Evolutionary conservation across 2,888 invertebrate genomes (phyloP), one percentile per base, ranked within the genome.

Genomic region (Anorthoa munda): DNA sequence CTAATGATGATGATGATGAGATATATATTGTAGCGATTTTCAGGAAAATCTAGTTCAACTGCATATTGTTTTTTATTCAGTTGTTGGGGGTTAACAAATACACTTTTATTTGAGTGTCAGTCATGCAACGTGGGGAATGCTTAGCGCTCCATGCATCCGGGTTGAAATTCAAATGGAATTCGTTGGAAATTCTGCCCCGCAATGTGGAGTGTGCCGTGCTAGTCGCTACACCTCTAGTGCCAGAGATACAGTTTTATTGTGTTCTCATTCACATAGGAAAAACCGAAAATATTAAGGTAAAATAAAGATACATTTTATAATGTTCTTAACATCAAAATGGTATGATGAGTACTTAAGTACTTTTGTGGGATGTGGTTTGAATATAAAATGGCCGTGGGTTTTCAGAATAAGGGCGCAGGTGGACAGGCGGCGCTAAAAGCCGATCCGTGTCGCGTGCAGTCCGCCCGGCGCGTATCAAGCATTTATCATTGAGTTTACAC

Each of bases 401-500:
- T 87, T 69, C 79, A 71, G 86, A 77, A 79, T 86, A 86, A 83
- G 86, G 79, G 85, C 86, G 79, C 92, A 90, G 91, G 91, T 92
- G 92, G 90, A 89, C 92, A 90, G 77, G 79, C 66, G 26, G 45
- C 78, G 81, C 88, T 93, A 91, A 93, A 91, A 93, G 93, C 91
- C 83, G 87, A 88, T 88, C 79, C 92, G 77, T 92, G 93, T 92
- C 80, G 71, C 70, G 73, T 64, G 73, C 79, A 71, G 74, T 66
- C 78, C 69, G 83, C 81, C 77, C 78, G 73, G 72, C 87, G 86
- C 88, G 85, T 87, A 84, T 85, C 86, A 80, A 77, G 87, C 92
- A 92, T 94, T 92, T 91, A 92, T 93, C 92, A 93, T 90, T 78
- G 84, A 84, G 86, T 86, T 87, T 87, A 90, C 89, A 89, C 82